Percentiles rank a stretch among this genome's conserved stretches.
phyloP scores from a whole-genome alignment of 2,888 invertebrate species.

The Sipha maydis region DNA sequence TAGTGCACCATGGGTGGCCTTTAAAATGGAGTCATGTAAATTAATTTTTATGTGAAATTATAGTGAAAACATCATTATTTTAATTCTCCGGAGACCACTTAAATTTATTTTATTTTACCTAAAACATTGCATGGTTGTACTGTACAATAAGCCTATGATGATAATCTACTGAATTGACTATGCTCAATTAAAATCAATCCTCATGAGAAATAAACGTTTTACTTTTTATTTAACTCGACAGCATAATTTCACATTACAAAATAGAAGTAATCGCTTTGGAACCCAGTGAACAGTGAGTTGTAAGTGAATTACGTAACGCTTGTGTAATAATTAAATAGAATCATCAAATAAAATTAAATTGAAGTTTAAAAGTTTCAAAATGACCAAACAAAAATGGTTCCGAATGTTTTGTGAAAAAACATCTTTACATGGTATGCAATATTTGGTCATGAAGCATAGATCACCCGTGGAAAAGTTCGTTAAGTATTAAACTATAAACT shows the following conservation, averaged over 20 bases:
- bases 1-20: too few relatives aligned
- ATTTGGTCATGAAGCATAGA: constrained; percentile 44
- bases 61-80: not conserved
- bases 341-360: not conserved
- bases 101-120: not conserved
- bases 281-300: not conserved
- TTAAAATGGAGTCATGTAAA: too few relatives aligned
- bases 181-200: not conserved
- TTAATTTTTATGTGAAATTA: too few relatives aligned
- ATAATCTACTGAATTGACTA: not conserved
- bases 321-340: not conserved
- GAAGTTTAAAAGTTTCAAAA: not conserved
- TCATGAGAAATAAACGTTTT: not conserved
- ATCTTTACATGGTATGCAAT: not conserved
- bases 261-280: not conserved
- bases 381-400: not conserved
- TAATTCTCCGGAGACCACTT: not conserved
- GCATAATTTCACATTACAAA: not conserved
- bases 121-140: not conserved
- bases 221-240: not conserved
- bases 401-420: constrained; percentile 7
- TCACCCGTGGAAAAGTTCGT: constrained; percentile 39
- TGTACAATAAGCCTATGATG: not conserved
- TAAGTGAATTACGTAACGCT: not conserved
- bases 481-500: not conserved